Base-by-base conservation (phyloP, 2,113 vertebrate species). In the Apaloderma vittatum region DNA sequence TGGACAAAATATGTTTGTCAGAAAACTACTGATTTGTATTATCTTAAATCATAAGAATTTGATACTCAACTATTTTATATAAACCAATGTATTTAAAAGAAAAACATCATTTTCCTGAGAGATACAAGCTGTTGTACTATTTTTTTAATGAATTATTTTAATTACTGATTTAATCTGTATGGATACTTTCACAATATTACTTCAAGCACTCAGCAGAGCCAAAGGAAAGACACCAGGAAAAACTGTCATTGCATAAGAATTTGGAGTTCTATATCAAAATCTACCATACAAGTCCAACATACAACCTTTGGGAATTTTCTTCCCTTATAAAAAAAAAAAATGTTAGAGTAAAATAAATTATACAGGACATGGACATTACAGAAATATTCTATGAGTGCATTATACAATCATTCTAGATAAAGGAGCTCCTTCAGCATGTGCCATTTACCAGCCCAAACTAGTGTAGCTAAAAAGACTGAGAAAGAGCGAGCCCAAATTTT, bases 181-280 rank as follows among this genome's bases (percentile, higher is more conserved):
- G 27, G 36, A 52, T 77, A 84, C 93, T 88, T 84, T 71, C 8
- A 75, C 3, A 55, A 24, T 43, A 68, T 71, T 71, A n/a, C 37
- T 81, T 86, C 46, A 75, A 84, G 34, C 8, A 85, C 61, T 66
- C 51, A 70, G 20, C 11, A 86, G 20, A 90, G 37, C 22, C 43
- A 84, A 91, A 96, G 82, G 65, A 92, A 91, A 66, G 37, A 77
- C 73, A 88, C 68, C 91, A 94, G 87, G 22, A 82, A 80, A 91
- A 96, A 91, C 29, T 92, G 34, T 12, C 83, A 15, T 58, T 94
- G 70, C 74, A 84, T 71, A 85, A 92, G 86, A 94, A 91, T 79
- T 76, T 85, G 45, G 26, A 94, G 68, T 72, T 91, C 58, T 84
- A 51, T 40, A 75, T 68, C n/a, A 26, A 80, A 4, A 87, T 91